These are phyloP conservation scores for Trissoscelio sp. DNA, from an alignment of 2,888 invertebrate species.

Conservation along the genomic window DNA sequence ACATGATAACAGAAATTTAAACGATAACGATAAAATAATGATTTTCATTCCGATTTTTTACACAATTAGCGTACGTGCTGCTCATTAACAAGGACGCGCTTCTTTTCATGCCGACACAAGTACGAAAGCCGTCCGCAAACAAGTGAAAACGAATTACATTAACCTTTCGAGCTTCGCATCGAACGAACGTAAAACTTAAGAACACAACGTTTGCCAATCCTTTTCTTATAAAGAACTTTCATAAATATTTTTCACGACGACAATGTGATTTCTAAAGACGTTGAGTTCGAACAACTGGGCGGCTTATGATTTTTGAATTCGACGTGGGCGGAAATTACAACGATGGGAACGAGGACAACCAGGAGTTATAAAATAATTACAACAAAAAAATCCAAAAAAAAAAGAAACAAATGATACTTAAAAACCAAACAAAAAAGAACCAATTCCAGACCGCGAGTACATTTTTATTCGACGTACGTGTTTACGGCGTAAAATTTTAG, in stretches of 20 bases:
- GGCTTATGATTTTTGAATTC: conserved; percentile 53
- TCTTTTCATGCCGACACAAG: conserved; percentile 59
- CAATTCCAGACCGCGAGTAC: conserved; percentile 41
- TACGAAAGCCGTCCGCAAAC: conserved; percentile 67
- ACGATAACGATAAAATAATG: conserved; percentile 1
- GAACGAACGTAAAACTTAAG: conserved; percentile 66
- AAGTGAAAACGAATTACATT: conserved; percentile 67
- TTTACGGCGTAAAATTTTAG: conserved; percentile 48
- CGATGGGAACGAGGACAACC: neutral
- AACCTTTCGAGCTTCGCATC: conserved; percentile 65
- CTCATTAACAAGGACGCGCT: conserved; percentile 66
- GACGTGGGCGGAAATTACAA: conserved; percentile 5
- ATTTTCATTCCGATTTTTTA: conserved; percentile 57
- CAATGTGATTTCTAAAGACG: conserved; percentile 56
- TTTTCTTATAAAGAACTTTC: conserved; percentile 61
- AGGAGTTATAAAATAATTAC: neutral
- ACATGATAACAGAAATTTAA: neutral
- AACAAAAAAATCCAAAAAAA: neutral
- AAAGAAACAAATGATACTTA: neutral
- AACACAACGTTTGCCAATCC: conserved; percentile 58
- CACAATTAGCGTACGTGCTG: conserved; percentile 62
- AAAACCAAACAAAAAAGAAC: conserved; percentile 19
- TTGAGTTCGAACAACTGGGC: conserved; percentile 57
- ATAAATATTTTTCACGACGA: conserved; percentile 65
- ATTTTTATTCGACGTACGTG: conserved; percentile 56